These are phyloP conservation scores for Gavia stellata DNA, from an alignment of 2,113 vertebrate species.

Conservation along the genomic window DNA sequence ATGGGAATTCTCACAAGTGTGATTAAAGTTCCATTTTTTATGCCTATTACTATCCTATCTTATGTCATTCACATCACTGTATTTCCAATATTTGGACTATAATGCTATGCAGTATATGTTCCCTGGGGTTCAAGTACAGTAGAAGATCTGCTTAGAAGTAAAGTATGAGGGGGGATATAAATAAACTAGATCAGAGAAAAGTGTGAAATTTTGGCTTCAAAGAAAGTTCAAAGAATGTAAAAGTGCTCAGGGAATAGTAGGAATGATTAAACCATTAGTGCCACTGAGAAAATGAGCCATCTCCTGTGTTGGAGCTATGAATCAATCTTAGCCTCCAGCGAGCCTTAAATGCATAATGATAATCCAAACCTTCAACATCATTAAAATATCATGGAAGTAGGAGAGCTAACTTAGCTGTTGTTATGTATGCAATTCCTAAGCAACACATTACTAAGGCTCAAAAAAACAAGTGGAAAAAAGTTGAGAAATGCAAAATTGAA, in stretches of 20 bases:
- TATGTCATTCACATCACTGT: background rate
- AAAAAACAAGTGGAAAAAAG: background rate
- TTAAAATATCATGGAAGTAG: background rate
- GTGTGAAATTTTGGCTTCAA: constrained; percentile 13
- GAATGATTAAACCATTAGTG: constrained; percentile 21
- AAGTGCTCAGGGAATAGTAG: background rate
- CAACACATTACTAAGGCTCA: background rate
- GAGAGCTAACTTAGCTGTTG: background rate
- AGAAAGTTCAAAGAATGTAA: constrained; percentile 25
- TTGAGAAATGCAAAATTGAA: background rate
- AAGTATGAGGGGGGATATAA: background rate
- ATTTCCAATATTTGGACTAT: background rate
- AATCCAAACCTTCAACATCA: background rate
- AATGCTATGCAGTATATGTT: background rate
- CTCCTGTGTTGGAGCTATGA: background rate
- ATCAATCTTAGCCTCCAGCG: background rate
- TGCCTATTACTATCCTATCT: background rate
- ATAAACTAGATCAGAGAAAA: constrained; percentile 39
- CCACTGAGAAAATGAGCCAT: background rate
- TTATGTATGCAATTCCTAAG: background rate
- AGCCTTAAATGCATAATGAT: background rate
- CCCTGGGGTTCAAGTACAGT: background rate
- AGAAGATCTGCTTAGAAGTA: background rate
- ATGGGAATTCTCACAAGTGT: background rate
- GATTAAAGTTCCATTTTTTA: background rate